Percentiles rank a stretch among this genome's conserved stretches.
Conservation (phyloP, 2,797 vertebrate genomes). For the Discoglossus pictus region DNA sequence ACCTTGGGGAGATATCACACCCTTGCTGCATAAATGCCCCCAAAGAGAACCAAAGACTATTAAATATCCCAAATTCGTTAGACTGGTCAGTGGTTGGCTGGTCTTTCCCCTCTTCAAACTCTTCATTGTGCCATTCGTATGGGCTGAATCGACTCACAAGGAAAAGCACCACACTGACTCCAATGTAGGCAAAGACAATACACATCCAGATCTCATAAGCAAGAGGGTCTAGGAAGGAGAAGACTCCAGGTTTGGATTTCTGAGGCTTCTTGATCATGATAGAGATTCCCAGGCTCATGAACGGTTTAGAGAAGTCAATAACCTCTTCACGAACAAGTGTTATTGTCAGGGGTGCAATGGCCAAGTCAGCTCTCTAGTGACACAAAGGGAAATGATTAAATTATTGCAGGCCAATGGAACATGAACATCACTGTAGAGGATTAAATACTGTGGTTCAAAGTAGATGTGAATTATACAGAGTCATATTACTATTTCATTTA, state of each 20-base stretch:
- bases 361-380: conserved; percentile 92
- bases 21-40: conserved; percentile 99
- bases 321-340: conserved; percentile 97
- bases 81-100: conserved; percentile 83
- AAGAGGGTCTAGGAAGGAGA: conserved; percentile 97
- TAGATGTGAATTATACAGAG: too few relatives aligned
- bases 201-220: conserved; percentile 99
- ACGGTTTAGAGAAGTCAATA: conserved; percentile 98
- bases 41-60: conserved; percentile 97
- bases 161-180: conserved; percentile 97
- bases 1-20: conserved; percentile 98
- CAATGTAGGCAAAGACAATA: conserved; percentile 98
- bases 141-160: conserved; percentile 98
- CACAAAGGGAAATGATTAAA: conserved; percentile 30
- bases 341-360: conserved; percentile 95
- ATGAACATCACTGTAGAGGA: neutral
- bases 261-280: conserved; percentile 99
- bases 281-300: conserved; percentile 98
- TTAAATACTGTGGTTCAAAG: too few relatives aligned
- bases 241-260: conserved; percentile 97
- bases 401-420: conserved; percentile 3
- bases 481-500: too few relatives aligned
- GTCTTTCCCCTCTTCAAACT: conserved; percentile 88
- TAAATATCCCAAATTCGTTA: conserved; percentile 98
- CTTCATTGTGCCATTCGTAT: conserved; percentile 96